These are phyloP conservation scores for Paedocypris micromegethes DNA, from an alignment of 2,797 vertebrate genomes.

Conservation along the genomic window DNA sequence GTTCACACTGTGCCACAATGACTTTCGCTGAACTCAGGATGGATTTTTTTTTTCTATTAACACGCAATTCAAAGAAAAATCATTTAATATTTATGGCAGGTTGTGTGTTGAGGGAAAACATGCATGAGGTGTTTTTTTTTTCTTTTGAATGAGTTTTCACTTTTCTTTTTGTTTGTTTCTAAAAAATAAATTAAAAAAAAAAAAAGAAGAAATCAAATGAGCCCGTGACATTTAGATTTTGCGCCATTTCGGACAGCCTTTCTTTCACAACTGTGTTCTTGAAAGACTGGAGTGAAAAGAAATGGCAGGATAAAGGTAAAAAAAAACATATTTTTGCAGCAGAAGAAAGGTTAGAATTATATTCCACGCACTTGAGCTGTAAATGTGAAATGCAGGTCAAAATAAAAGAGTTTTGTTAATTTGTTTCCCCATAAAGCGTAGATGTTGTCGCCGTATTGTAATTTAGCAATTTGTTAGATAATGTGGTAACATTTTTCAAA, in stretches of 20 bases:
- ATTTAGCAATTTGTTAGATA: too few relatives aligned
- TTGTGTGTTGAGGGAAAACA: slow-evolving; percentile 49
- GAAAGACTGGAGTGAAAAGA: slow-evolving; percentile 42
- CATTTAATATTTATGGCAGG: slow-evolving; percentile 63
- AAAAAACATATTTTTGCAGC: slow-evolving; percentile 43
- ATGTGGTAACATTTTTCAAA: too few relatives aligned
- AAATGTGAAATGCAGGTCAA: slow-evolving; percentile 13
- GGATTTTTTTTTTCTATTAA: slow-evolving; percentile 45
- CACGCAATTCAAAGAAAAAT: slow-evolving; percentile 47
- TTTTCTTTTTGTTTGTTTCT: slow-evolving; percentile 11
- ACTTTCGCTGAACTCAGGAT: slow-evolving; percentile 45
- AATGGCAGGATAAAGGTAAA: slow-evolving; percentile 23
- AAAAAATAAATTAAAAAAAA: neutral
- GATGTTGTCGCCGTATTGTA: too few relatives aligned
- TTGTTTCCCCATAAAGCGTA: too few relatives aligned
- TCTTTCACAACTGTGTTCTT: slow-evolving; percentile 52
- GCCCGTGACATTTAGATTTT: slow-evolving; percentile 64
- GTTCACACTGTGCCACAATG: slow-evolving; percentile 37
- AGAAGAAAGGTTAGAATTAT: slow-evolving; percentile 28
- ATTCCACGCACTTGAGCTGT: slow-evolving; percentile 18
- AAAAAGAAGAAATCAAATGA: slow-evolving; percentile 45
- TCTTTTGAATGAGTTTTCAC: slow-evolving; percentile 42
- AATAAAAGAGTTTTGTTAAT: too few relatives aligned
- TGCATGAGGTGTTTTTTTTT: slow-evolving; percentile 41
- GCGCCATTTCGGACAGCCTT: slow-evolving; percentile 51